Evolutionary conservation across 1,140 invertebrate genomes (phyloP), one percentile per base, ranked within the genome.

Genomic region (Zaprionus lachaisei): DNA sequence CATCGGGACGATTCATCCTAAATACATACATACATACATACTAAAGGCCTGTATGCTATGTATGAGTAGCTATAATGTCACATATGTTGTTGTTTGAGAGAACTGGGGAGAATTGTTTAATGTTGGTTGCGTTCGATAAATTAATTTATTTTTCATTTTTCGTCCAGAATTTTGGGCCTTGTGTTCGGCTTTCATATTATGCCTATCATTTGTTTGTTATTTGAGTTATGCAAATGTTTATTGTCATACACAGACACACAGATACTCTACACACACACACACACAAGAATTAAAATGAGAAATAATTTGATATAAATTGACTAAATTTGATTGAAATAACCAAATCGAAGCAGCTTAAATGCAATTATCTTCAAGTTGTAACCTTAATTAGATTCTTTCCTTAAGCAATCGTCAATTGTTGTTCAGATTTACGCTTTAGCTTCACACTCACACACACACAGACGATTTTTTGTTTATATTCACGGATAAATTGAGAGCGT

Each of bases 111-210:
- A 58, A 37, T 84, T 75, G 72, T 75, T 87, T 47, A 84, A 77
- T 87, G 83, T 87, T 87, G 79, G 84, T 87, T 87, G 84, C 81
- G 83, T 87, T 89, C 81, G n/a, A 56, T 64, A 28, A 54, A 68
- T 72, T 72, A 57, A 62, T 56, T 60, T 62, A 57, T 28, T 56
- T 66, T 31, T 72, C 28, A 38, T 58, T 49, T 76, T 70, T 72
- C 20, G 22, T 17, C 15, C 55, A 38, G 17, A 71, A 63, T 78
- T 56, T 66, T 75, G 58, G 80, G 72, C 75, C 72, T 69, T 83
- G 80, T 87, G 83, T 87, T 87, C 55, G 78, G 67, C 78, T 86
- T 80, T 65, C 80, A 71, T 71, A 68, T 77, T 70, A 76, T 77
- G 64, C 74, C 81, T 82, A 82, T 77, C 66, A 87, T 79, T 84